Percentiles rank a stretch among this genome's conserved stretches.
Evolutionary conservation across 2,797 vertebrate genomes (phyloP).

Genomic region (Tauraco hartlaubi): DNA sequence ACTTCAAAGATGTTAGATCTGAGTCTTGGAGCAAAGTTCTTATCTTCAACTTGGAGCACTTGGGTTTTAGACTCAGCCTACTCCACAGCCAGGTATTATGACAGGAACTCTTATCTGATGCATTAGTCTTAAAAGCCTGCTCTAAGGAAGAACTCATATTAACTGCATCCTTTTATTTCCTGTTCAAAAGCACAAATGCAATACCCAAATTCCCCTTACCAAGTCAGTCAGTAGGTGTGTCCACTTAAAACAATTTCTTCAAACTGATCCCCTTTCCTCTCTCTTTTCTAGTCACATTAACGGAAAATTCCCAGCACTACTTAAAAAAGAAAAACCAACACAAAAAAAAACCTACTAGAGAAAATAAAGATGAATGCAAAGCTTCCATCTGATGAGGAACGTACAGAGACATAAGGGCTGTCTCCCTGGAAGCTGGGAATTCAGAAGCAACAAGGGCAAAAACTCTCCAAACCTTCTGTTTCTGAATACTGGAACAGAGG

Average conservation of each 20-base stretch:
- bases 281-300: background rate
- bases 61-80: background rate
- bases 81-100: background rate
- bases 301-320: background rate
- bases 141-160: background rate
- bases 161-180: background rate
- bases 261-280: background rate
- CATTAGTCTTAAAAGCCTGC: background rate
- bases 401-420: background rate
- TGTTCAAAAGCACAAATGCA: background rate
- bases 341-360: background rate
- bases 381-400: background rate
- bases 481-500: background rate
- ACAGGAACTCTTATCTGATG: background rate
- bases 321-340: background rate
- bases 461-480: background rate
- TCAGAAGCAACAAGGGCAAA: background rate
- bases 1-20: background rate
- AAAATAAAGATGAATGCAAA: background rate
- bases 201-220: background rate
- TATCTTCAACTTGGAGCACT: background rate
- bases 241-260: background rate
- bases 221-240: background rate
- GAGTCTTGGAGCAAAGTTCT: background rate
- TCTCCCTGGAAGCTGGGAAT: background rate